Evolutionary conservation across 1,140 invertebrate species (phyloP), one percentile per base, ranked within the genome.

Genomic region (Cotesia typhae): DNA sequence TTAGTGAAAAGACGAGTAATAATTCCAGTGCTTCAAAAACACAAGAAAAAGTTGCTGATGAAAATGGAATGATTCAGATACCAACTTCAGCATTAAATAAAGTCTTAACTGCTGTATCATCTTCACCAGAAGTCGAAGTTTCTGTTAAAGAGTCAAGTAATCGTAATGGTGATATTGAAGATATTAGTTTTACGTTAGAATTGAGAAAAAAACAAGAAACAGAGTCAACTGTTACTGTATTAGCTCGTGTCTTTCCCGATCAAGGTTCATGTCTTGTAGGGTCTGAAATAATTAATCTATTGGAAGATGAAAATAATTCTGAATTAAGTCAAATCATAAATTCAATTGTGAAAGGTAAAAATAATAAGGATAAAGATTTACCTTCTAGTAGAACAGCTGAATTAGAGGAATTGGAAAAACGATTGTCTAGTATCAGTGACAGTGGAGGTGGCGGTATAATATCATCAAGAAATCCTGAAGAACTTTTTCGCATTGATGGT

Each of bases 111-210:
- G 83, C 81, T 2, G 78, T 87, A 4, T 81, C 84, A 0, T 80
- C 78, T 35, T 83, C 83, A 0, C 76, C 80, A n/a, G 82, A 80
- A 20, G 82, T 87, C 6, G 81, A 85, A 35, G 83, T 87, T 10
- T 84, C 82, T 0, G 85, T 87, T 0, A 86, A 87, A 67, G 86
- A 87, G 70, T 79, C 84, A 5, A 79, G 77, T n/a, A 84, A 81
- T 77, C 79, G 78, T 35, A 79, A 73, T 52, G 79, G 68, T 7
- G 82, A 86, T 51, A 77, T 76, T 0, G 85, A 87, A 59, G 86
- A 87, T 41, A 87, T 86, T 17, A 87, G 85, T 69, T 87, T 87
- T 63, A 86, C 83, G 0, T 81, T 87, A 10, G 85, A 87, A 71
- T 66, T 87, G 1, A 79, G 82, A 14, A 84, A 84, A 28, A 87